These are phyloP conservation scores for Sus cebifrons DNA, from an alignment of 2,797 vertebrate genomes.

Conservation along the genomic window DNA sequence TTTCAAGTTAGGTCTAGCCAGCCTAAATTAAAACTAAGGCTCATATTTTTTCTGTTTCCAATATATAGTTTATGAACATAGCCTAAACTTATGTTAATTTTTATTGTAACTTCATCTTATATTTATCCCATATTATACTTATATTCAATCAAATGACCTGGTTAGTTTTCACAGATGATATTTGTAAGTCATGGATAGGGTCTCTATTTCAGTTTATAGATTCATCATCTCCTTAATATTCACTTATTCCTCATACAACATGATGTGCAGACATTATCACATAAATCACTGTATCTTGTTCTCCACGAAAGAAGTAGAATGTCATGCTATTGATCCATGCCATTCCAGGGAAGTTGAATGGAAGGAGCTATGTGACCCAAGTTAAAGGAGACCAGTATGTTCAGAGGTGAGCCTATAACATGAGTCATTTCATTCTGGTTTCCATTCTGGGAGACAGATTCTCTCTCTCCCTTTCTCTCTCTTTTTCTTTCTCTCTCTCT, in stretches of 20 bases:
- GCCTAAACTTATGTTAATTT: not conserved
- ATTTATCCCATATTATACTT: not conserved
- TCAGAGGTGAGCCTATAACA: not conserved
- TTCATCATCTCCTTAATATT: not conserved
- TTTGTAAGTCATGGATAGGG: not conserved
- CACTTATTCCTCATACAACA: not conserved
- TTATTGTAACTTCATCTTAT: not conserved
- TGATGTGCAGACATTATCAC: not conserved
- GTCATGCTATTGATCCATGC: not conserved
- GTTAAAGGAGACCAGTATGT: not conserved
- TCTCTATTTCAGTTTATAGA: not conserved
- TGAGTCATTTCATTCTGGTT: not conserved
- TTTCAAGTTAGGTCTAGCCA: not conserved
- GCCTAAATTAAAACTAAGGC: not conserved
- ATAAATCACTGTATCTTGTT: not conserved
- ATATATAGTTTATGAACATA: not conserved
- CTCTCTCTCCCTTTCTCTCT: not conserved
- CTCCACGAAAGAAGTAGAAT: not conserved
- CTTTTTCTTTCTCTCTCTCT: too few species aligned
- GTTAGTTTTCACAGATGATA: not conserved
- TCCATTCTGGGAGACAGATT: not conserved
- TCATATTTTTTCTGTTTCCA: not conserved
- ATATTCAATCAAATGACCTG: not conserved
- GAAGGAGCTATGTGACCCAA: not conserved
- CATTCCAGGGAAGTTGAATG: constrained; percentile 1